Base-by-base conservation (phyloP, 2,797 vertebrate genomes). In the Melanotaenia parkinsoni region DNA sequence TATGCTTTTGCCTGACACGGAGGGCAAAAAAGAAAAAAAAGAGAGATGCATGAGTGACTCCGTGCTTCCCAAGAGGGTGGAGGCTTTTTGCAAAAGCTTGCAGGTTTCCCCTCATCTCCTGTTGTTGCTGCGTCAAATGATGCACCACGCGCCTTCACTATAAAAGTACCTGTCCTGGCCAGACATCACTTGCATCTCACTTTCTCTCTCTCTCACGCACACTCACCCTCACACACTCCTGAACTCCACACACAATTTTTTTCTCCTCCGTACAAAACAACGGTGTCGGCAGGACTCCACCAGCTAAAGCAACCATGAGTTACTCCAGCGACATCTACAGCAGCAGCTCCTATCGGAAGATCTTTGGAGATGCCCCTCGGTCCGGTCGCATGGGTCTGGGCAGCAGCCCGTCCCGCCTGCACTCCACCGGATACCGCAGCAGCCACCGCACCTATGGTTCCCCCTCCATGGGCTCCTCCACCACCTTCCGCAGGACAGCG, bases 321-420 rank as follows among this genome's bases (percentile, higher is more conserved):
- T 95, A 83, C 76, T 81, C 89, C 86, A 54, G 88, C 79, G 93
- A 93, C 10, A 82, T 93, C 58, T 94, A 91, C 86, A 82, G 92
- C 76, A 92, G 91, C 92, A 94, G 94, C 85, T 95, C 95, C 79
- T 95, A 95, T 76, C 90, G 93, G 91, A 95, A 93, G 92, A 92
- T 95, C 65, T 95, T 95, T 72, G 94, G 94, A 58, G 95, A 95
- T 60, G 89, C 94, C 1, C 93, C 94, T 5, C 91, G 95, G 26
- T 84, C 92, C 57, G 89, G 91, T 0, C 93, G 92, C 26, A 69
- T 89, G 47, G 89, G 69, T 28, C 58, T 91, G 82, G 88, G 86
- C 66, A 80, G 86, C 89, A 94, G 94, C 88, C 92, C 94, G 79
- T 92, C 92, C 80, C 91, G 94, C 50, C 58, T 84, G 66, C 91